Conservation (phyloP, 2,888 invertebrate genomes). For the Tachina lurida region DNA sequence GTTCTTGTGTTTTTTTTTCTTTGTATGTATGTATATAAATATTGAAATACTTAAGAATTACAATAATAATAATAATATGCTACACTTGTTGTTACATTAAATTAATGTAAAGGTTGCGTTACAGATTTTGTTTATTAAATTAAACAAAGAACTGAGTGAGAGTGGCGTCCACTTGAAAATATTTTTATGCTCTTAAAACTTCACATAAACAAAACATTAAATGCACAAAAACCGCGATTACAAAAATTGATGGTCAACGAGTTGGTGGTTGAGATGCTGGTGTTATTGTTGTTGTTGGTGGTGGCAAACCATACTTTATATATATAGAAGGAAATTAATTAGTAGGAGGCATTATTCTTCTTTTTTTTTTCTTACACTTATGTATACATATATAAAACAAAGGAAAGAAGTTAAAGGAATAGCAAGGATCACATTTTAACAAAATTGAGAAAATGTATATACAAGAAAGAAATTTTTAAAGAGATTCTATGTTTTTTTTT, state of each 20-base stretch:
- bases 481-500: neutral
- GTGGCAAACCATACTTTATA: conserved; percentile 47
- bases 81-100: conserved; percentile 56
- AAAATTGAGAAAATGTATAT: conserved; percentile 22
- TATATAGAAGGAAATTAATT: conserved; percentile 39
- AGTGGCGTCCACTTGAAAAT: conserved; percentile 17
- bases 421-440: conserved; percentile 4
- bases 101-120: conserved; percentile 28
- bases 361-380: neutral
- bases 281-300: conserved; percentile 45
- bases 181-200: conserved; percentile 13
- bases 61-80: conserved; percentile 66
- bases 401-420: neutral
- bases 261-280: conserved; percentile 36
- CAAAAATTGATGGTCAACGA: conserved; percentile 36
- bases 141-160: conserved; percentile 6
- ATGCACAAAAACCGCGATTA: conserved; percentile 56
- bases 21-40: conserved; percentile 37
- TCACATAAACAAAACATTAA: conserved; percentile 40
- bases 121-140: conserved; percentile 24
- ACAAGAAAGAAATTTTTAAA: conserved; percentile 5
- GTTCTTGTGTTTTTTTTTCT: conserved; percentile 8
- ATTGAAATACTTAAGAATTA: conserved; percentile 67
- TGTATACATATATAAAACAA: conserved; percentile 7
- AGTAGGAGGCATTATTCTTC: neutral